Percentiles rank a stretch among this genome's conserved stretches.
Conservation (phyloP, 1,140 invertebrate genomes). For the honey bee (Apis mellifera) region Amel_HAv3.1 CM009934.2:5022501-5023000, state of each 20-base stretch:
- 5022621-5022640: constrained; percentile 23
- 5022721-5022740: neutral
- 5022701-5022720: constrained; percentile 25
- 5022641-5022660: neutral
- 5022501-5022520: constrained; percentile 85
- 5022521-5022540: constrained; percentile 86
- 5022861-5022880: neutral
- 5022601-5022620: constrained; percentile 85
- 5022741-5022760: constrained; percentile 16
- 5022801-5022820: neutral
- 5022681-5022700: constrained; percentile 24
- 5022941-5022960: constrained; percentile 29
- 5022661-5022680: neutral
- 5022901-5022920: too few relatives aligned
- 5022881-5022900: neutral
- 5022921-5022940: constrained; percentile 11
- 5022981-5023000: constrained; percentile 50
- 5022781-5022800: neutral
- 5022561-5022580: constrained; percentile 85
- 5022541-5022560: constrained; percentile 89
- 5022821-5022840: neutral
- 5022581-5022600: constrained; percentile 84
- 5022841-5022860: neutral
- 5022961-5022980: constrained; percentile 53
- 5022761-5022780: constrained; percentile 11